Evolutionary conservation across 2,797 vertebrate species (phyloP), one percentile per base, ranked within the genome.

Genomic region (Sebastiscus albofasciatus): DNA sequence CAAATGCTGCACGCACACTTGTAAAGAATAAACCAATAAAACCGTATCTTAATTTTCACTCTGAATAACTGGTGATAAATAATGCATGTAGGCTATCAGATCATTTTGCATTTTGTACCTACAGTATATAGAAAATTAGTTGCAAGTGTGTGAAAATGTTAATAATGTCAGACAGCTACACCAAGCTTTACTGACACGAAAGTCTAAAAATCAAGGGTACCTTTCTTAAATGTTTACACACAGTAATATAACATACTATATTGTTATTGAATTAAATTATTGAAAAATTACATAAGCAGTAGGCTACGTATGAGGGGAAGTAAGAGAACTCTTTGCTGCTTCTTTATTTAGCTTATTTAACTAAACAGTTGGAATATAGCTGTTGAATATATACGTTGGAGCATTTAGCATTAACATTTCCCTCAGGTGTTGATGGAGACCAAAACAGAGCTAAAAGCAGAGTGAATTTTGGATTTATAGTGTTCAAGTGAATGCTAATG

Each of bases 1-100:
- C 64, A 89, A 81, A 75, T 79, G 72, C 78, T 87, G 81, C 60
- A 77, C 62, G 67, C 20, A 77, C 66, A 78, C 36, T 73, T 87
- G 78, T 55, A 54, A 75, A 60, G 36, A 73, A 66, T 34, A 74
- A 66, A 67, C 52, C n/a, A 24, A 74, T 64, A 27, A 66, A 0
- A 6, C 11, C 3, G 24, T 3, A 27, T 13, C 20, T n/a, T 14
- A n/a, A 10, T 56, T 67, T 75, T 56, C 11, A 62, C 24, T 26
- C 2, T 46, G 14, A 64, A 64, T 14, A 69, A 70, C 1, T 36
- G 8, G 7, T 73, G 0, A 55, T n/a, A 29, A 67, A 49, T 54
- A 24, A 49, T 13, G 3, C 1, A 22, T 11, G 7, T 36, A 26
- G 13, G 18, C 3, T 59, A 22, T 4, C 27, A 11, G 12, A 24